Percentiles rank a stretch among this genome's conserved stretches.
These are phyloP conservation scores for Sycophila texana DNA, from an alignment of 2,888 invertebrate species.

Conservation along the genomic window DNA sequence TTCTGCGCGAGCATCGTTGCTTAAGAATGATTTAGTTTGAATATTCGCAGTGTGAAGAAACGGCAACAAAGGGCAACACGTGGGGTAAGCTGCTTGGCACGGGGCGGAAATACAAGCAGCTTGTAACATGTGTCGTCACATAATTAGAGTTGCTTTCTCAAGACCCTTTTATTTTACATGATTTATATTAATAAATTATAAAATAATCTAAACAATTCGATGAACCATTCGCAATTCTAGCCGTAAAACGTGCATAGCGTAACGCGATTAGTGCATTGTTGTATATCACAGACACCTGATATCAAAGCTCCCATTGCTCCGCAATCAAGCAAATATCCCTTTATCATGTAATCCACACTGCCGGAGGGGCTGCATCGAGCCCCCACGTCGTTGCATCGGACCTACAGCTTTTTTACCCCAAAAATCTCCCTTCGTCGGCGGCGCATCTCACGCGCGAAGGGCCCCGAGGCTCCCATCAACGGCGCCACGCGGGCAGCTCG, in stretches of 20 bases:
- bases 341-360: constrained; percentile 16
- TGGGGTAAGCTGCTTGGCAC: too few relatives aligned
- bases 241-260: too few relatives aligned
- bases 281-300: background rate
- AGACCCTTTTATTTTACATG: too few relatives aligned
- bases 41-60: background rate
- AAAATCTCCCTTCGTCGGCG: background rate
- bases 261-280: background rate
- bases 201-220: too few relatives aligned
- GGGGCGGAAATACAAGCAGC: too few relatives aligned
- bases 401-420: background rate
- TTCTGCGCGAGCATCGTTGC: too few relatives aligned
- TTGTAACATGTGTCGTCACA: too few relatives aligned
- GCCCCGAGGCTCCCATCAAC: background rate
- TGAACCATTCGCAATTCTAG: too few relatives aligned
- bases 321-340: background rate
- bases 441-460: background rate
- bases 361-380: constrained; percentile 25
- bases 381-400: constrained; percentile 25
- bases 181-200: too few relatives aligned
- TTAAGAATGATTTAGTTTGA: too few relatives aligned
- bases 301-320: background rate
- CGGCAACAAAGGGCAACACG: background rate
- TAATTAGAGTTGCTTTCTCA: too few relatives aligned
- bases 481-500: constrained; percentile 16